Percentiles rank a stretch among this genome's conserved stretches.
These are phyloP conservation scores for Coptotermes formosanus DNA, from an alignment of 1,140 invertebrate species.

Conservation along the genomic window DNA sequence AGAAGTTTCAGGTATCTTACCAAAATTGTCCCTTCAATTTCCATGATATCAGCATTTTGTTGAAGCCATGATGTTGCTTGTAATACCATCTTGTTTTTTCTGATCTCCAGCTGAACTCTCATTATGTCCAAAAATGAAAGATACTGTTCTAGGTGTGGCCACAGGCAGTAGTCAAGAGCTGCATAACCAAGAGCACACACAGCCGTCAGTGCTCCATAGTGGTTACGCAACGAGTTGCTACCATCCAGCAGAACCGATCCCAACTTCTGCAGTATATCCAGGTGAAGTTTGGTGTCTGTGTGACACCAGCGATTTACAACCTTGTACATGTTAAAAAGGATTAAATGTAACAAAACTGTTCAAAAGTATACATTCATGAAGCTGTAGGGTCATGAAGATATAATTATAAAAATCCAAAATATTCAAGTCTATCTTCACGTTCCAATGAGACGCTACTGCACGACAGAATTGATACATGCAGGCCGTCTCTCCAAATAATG, in stretches of 20 bases:
- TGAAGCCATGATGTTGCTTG: neutral
- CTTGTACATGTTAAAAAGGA: neutral
- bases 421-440: too few species aligned
- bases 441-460: too few species aligned
- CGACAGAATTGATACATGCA: too few species aligned
- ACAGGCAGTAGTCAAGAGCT: slow-evolving; percentile 24
- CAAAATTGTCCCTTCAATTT: slow-evolving; percentile 17
- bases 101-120: neutral
- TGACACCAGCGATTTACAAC: slow-evolving; percentile 26
- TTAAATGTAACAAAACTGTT: too few species aligned
- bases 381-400: too few species aligned
- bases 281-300: slow-evolving; percentile 22
- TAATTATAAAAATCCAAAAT: too few species aligned
- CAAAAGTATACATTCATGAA: too few species aligned
- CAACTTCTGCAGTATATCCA: slow-evolving; percentile 29
- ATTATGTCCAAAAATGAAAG: slow-evolving; percentile 22
- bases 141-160: slow-evolving; percentile 29
- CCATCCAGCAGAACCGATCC: neutral
- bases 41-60: neutral
- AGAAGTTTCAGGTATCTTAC: slow-evolving; percentile 18
- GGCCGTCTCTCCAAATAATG: too few species aligned
- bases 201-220: slow-evolving; percentile 3
- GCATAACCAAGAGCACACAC: slow-evolving; percentile 21
- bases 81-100: neutral
- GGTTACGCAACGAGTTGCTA: slow-evolving; percentile 19